Conservation (phyloP, 53 echinoderm and acorn worm genomes). For the Mesocentrotus franciscanus region DNA sequence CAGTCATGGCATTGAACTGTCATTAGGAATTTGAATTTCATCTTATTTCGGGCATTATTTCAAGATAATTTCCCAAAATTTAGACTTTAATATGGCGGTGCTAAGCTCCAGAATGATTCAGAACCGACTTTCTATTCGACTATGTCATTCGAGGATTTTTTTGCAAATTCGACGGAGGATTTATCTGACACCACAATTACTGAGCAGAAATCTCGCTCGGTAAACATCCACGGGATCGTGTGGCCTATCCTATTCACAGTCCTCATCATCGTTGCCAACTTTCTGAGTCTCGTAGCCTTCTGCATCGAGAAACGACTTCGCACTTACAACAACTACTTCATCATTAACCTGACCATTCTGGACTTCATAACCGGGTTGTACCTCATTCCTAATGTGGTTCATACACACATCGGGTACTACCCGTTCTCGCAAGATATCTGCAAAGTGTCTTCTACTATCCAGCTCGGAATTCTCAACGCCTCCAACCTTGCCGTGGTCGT, state of each 20-base stretch:
- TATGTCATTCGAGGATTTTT: not conserved
- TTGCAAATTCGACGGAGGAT: slow-evolving; percentile 5
- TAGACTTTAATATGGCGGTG: not conserved
- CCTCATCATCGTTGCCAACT: slow-evolving; percentile 27
- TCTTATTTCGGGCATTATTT: not conserved
- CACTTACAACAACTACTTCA: slow-evolving; percentile 66
- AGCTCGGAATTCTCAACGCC: not conserved
- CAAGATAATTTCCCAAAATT: not conserved
- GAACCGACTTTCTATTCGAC: not conserved
- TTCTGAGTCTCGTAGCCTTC: slow-evolving; percentile 48
- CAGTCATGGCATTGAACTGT: not conserved
- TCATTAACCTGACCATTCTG: slow-evolving; percentile 49
- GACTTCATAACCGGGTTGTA: slow-evolving; percentile 23
- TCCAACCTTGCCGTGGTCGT: slow-evolving; percentile 48
- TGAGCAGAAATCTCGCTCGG: not conserved
- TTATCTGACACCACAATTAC: not conserved
- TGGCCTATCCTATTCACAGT: slow-evolving; percentile 9
- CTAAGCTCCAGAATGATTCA: not conserved
- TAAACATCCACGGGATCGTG: not conserved
- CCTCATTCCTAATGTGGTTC: not conserved
- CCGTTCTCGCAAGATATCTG: slow-evolving; percentile 20
- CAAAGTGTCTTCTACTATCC: not conserved
- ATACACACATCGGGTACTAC: slow-evolving; percentile 55
- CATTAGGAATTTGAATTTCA: not conserved
- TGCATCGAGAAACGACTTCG: slow-evolving; percentile 44